Percentiles rank a stretch among this genome's conserved stretches.
Evolutionary conservation across 1,140 invertebrate species (phyloP).

Genomic region (Leucophenga varia): DNA sequence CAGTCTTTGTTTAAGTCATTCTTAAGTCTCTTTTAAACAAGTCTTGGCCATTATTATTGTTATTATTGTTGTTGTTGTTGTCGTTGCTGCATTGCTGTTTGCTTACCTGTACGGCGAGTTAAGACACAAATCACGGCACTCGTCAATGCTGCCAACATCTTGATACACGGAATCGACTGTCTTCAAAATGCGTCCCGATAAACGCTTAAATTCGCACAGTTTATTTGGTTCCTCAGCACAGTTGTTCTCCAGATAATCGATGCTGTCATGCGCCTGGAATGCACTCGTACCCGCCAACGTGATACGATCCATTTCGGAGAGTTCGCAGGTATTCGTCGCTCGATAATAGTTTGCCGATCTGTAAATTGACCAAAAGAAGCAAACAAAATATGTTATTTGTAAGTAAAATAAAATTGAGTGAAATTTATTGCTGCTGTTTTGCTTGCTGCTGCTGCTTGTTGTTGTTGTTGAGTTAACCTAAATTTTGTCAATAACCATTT

Average conservation of each 20-base stretch:
- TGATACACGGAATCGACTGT: constrained; percentile 93
- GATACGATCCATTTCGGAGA: constrained; percentile 88
- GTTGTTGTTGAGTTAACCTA: no score
- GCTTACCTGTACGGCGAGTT: constrained; percentile 73
- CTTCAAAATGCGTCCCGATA: constrained; percentile 84
- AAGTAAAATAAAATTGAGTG: not conserved
- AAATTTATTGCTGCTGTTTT: not conserved
- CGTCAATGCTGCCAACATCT: constrained; percentile 81
- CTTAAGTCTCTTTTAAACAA: no score
- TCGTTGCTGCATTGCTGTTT: not conserved
- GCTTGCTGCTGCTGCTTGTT: no score
- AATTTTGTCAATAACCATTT: no score
- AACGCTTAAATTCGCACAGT: constrained; percentile 89
- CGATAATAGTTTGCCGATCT: constrained; percentile 89
- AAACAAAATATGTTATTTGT: not conserved
- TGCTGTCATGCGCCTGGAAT: constrained; percentile 70
- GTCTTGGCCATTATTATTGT: no score
- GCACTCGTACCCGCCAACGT: constrained; percentile 76
- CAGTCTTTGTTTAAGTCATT: no score
- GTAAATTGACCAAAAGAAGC: constrained; percentile 22
- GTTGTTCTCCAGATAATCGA: constrained; percentile 87
- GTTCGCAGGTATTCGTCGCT: constrained; percentile 76
- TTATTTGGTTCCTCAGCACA: constrained; percentile 88
- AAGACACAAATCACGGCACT: constrained; percentile 84
- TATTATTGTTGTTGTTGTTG: no score